Conservation (phyloP, 2,113 vertebrate genomes). For the Plotosus lineatus region DNA sequence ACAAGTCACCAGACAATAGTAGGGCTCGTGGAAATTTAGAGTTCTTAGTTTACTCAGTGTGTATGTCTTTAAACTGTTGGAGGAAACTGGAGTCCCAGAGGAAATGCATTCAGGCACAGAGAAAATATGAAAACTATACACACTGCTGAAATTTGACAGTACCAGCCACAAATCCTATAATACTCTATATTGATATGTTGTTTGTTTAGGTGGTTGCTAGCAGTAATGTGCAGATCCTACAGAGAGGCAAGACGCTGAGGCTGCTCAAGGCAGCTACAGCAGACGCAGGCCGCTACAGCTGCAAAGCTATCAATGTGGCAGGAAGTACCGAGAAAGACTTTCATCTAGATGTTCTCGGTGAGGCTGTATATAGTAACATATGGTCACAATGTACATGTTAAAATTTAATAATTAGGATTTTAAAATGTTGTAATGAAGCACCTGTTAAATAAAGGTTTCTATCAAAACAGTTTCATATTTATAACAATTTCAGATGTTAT, state of each 20-base stretch:
- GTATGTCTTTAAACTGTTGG: too few species aligned
- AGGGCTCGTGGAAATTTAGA: too few species aligned
- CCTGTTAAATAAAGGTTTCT: not conserved
- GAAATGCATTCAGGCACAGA: too few species aligned
- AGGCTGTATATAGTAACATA: constrained; percentile 54
- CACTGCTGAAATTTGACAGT: too few species aligned
- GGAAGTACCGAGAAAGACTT: constrained; percentile 88
- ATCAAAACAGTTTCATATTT: not conserved
- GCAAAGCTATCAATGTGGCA: constrained; percentile 87
- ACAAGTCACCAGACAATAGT: too few species aligned
- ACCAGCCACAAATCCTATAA: too few species aligned
- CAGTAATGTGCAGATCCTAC: constrained; percentile 76
- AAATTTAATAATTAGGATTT: not conserved
- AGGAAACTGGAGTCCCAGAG: too few species aligned
- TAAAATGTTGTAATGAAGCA: not conserved
- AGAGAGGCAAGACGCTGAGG: constrained; percentile 82
- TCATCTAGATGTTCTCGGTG: constrained; percentile 83
- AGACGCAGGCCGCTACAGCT: constrained; percentile 86
- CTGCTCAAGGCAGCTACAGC: constrained; percentile 74
- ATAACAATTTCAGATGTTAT: not conserved
- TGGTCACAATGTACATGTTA: not conserved
- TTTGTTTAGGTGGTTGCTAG: constrained; percentile 78
- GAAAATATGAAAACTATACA: too few species aligned
- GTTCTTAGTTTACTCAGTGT: too few species aligned
- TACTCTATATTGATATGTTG: constrained; percentile 41